Percentiles rank a stretch among this genome's conserved stretches.
phyloP scores from a whole-genome alignment of 2,113 vertebrate species.

The Callaeas wilsoni region DNA sequence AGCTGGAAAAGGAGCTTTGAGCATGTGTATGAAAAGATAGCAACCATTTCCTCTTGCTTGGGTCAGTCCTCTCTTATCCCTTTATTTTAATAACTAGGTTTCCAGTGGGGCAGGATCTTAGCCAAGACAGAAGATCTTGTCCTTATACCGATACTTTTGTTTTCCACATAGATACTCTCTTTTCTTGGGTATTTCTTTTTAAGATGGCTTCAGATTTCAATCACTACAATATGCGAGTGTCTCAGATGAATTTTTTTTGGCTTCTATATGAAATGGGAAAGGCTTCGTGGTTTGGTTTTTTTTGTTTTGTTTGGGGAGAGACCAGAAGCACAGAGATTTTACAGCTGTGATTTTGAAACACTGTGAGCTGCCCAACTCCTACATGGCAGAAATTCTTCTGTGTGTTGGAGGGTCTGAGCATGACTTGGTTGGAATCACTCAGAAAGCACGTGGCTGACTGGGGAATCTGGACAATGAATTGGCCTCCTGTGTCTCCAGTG shows the following conservation, averaged over 20 bases:
- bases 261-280: background rate
- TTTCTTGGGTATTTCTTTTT: background rate
- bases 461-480: background rate
- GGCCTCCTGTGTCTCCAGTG: background rate
- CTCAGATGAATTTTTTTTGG: background rate
- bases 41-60: background rate
- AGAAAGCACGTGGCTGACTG: background rate
- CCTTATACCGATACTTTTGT: background rate
- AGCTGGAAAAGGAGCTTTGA: background rate
- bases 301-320: background rate
- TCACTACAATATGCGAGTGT: background rate
- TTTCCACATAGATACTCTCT: background rate
- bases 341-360: background rate
- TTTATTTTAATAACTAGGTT: background rate
- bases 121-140: background rate
- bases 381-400: background rate
- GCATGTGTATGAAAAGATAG: background rate
- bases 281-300: no score
- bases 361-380: background rate
- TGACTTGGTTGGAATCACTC: background rate
- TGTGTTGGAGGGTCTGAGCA: background rate
- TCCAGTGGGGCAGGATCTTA: background rate
- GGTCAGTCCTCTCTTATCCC: background rate
- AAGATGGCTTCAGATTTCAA: background rate
- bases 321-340: background rate